Conservation (phyloP, 1,140 invertebrate genomes). For the Drosophila pruinosa region DNA sequence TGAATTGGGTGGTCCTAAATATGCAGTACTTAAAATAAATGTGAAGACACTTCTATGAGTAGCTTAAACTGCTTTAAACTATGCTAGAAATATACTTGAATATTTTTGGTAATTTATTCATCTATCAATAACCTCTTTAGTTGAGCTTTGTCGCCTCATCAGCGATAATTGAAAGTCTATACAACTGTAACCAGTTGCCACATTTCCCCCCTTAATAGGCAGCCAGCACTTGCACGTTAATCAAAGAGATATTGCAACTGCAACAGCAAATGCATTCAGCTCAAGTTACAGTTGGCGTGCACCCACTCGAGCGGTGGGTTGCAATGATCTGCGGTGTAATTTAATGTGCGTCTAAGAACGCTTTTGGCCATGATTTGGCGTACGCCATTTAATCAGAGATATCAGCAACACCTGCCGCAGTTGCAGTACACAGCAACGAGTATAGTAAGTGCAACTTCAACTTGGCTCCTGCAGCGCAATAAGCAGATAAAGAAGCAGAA, state of each 20-base stretch:
- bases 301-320: conserved; percentile 24
- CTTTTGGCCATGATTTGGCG: conserved; percentile 77
- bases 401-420: conserved; percentile 73
- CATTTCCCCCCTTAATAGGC: not conserved
- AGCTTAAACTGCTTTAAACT: no score
- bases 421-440: conserved; percentile 6
- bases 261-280: conserved; percentile 7
- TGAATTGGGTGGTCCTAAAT: not conserved
- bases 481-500: conserved; percentile 62
- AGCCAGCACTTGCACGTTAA: conserved; percentile 44
- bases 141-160: not conserved
- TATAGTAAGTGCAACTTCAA: conserved; percentile 11
- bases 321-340: conserved; percentile 33
- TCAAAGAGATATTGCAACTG: conserved; percentile 31
- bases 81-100: not conserved
- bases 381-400: conserved; percentile 78
- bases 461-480: conserved; percentile 66
- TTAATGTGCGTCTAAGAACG: conserved; percentile 70
- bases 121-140: not conserved
- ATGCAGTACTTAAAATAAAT: no score
- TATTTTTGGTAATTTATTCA: not conserved
- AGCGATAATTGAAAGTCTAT: not conserved
- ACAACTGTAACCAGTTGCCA: conserved; percentile 7
- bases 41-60: no score
- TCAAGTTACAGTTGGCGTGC: conserved; percentile 25